A percentile compares a stretch with the other conserved stretches of the same genome.
Evolutionary conservation across 1,140 invertebrate species (phyloP).

Genomic region (Eulimnadia texana): DNA sequence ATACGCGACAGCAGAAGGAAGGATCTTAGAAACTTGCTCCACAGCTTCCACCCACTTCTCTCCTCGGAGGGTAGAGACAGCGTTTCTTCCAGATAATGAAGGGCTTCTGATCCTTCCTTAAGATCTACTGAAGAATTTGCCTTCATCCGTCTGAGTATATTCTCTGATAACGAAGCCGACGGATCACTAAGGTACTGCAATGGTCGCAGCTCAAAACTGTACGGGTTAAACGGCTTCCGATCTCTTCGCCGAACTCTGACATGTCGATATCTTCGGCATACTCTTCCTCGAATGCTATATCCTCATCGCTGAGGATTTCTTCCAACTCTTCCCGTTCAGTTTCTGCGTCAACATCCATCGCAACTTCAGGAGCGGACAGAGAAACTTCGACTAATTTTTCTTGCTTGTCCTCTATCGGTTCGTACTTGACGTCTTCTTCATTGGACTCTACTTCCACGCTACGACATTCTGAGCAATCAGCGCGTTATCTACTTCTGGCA

Average conservation of each 20-base stretch:
- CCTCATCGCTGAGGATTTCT: constrained; percentile 73
- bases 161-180: constrained; percentile 26
- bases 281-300: constrained; percentile 57
- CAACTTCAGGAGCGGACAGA: constrained; percentile 33
- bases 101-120: constrained; percentile 1
- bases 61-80: constrained; percentile 21
- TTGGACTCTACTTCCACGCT: neutral
- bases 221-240: constrained; percentile 50
- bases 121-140: constrained; percentile 18
- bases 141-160: constrained; percentile 2
- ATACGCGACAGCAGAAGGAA: constrained; percentile 29
- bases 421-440: constrained; percentile 21
- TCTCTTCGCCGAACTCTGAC: constrained; percentile 49
- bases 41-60: constrained; percentile 59
- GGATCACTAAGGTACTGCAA: constrained; percentile 31
- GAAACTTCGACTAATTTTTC: constrained; percentile 27
- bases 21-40: constrained; percentile 38
- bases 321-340: constrained; percentile 43
- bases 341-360: constrained; percentile 24
- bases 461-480: neutral
- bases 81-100: constrained; percentile 1
- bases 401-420: constrained; percentile 22
- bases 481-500: constrained; percentile 22
- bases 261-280: constrained; percentile 43
- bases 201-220: constrained; percentile 37